Base-by-base conservation (phyloP, 2,113 vertebrate species). In the Poecilia latipinna region DNA sequence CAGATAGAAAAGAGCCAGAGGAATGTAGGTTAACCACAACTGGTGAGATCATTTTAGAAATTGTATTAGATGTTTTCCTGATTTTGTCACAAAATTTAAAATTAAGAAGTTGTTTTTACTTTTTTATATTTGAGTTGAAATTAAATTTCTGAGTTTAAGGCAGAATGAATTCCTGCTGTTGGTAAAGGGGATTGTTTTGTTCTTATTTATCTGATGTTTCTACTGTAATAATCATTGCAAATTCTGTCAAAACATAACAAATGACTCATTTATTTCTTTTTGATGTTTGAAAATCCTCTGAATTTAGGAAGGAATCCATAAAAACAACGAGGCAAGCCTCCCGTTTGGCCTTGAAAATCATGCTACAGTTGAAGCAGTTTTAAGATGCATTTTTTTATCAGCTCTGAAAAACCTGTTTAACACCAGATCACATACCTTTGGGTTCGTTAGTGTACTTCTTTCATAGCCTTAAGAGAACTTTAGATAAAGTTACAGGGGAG, bases 401-500 rank as follows among this genome's bases (percentile, higher is more conserved):
- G 8, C 17, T 8, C 24, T 24, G 22, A 31, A 65, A 71, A 77
- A 72, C 33, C 37, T 0, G 29, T 65, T 71, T 63, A 54, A 60
- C 10, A 37, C 28, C 10, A 54, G 24, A 48, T 29, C 11, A 65
- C 11, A 24, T 22, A 15, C 35, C 57, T 17, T 57, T n/a, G 13
- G 6, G 31, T 71, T 65, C 72, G 0, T 28, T 48, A 8, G 8
- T 57, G 8, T 57, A n/a, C 24, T 57, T 57, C 51, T 57, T 57
- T 57, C 24, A 24, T n/a, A n/a, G 51, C 51, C 17, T 57, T n/a
- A 57, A 57, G 51, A 57, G 7, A 57, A 57, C 51, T 65, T 72
- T 4, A 6, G 64, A 68, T 57, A 26, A 66, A 67, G 39, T 78
- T 64, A 68, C 26, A 33, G 48, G 67, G 69, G 31, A 22, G 68